phyloP scores from a whole-genome alignment of 2,888 invertebrate genomes.

The Acanthopleura granulata region DNA sequence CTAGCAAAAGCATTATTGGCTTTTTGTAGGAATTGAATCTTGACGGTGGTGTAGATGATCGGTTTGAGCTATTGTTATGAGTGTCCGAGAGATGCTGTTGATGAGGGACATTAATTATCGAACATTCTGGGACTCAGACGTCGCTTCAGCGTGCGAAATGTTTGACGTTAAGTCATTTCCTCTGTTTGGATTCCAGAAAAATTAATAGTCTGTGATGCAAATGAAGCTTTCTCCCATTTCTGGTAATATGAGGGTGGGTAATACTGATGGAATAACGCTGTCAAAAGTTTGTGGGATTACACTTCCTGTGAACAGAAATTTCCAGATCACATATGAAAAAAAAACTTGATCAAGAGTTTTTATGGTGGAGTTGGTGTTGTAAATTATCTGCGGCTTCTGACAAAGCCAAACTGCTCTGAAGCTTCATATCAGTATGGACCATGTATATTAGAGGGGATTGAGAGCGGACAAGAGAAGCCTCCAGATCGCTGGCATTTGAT shows the following conservation, averaged over 20 bases:
- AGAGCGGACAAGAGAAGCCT: neutral
- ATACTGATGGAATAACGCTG: too few species aligned
- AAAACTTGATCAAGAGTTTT: too few species aligned
- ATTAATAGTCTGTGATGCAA: neutral
- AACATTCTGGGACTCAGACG: constrained; percentile 10
- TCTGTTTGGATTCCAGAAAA: neutral
- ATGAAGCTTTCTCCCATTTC: neutral
- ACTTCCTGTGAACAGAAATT: too few species aligned
- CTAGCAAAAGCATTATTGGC: constrained; percentile 10
- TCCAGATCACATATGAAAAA: too few species aligned
- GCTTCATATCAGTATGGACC: neutral
- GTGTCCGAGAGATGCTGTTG: neutral
- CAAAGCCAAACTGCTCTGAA: neutral
- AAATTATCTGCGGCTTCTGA: too few species aligned
- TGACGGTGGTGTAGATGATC: neutral
- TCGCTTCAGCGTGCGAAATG: constrained; percentile 9
- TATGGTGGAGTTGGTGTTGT: too few species aligned
- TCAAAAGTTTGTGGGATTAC: too few species aligned
- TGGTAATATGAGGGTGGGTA: too few species aligned
- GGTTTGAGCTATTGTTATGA: neutral
- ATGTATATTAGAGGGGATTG: neutral
- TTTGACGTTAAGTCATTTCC: constrained; percentile 18
- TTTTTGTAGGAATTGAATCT: constrained; percentile 3
- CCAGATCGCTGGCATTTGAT: constrained; percentile 13
- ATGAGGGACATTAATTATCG: constrained; percentile 13